Conservation (phyloP, 2,797 vertebrate genomes). For the Clamator glandarius region DNA sequence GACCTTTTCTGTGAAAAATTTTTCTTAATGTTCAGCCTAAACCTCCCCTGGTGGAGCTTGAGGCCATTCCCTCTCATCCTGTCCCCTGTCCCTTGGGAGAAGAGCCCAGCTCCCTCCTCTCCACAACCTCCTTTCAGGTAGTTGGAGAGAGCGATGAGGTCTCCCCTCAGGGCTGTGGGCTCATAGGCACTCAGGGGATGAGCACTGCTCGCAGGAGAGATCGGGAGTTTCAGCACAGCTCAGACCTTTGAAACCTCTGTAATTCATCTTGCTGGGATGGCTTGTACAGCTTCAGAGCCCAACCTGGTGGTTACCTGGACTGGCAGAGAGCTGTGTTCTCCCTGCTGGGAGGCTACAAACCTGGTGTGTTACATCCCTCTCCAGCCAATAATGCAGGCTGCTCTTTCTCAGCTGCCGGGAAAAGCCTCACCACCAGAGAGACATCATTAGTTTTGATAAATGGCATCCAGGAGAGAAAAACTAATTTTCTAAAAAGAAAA, state of each 20-base stretch:
- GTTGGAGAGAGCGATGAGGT: no score
- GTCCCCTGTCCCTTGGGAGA: no score
- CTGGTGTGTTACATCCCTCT: not conserved
- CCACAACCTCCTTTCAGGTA: no score
- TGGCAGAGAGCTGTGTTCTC: not conserved
- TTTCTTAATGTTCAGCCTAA: no score
- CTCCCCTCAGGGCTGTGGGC: no score
- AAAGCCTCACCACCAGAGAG: not conserved
- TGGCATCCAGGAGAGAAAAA: slow-evolving; percentile 49
- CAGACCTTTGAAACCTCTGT: not conserved
- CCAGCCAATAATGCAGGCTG: not conserved
- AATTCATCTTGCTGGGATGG: not conserved
- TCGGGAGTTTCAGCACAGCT: not conserved
- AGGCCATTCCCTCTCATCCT: no score
- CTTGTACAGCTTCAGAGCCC: not conserved
- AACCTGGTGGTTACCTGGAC: not conserved
- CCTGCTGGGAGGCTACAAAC: not conserved
- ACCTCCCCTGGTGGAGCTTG: no score
- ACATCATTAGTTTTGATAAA: slow-evolving; percentile 56
- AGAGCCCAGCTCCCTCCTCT: no score
- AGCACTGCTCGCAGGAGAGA: not conserved
- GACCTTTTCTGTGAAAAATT: no score
- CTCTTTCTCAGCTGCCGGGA: not conserved
- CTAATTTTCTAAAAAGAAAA: slow-evolving; percentile 60
- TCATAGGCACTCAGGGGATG: no score